These are phyloP conservation scores for Phataginus tricuspis DNA, from an alignment of 2,797 vertebrate genomes.

Conservation along the genomic window DNA sequence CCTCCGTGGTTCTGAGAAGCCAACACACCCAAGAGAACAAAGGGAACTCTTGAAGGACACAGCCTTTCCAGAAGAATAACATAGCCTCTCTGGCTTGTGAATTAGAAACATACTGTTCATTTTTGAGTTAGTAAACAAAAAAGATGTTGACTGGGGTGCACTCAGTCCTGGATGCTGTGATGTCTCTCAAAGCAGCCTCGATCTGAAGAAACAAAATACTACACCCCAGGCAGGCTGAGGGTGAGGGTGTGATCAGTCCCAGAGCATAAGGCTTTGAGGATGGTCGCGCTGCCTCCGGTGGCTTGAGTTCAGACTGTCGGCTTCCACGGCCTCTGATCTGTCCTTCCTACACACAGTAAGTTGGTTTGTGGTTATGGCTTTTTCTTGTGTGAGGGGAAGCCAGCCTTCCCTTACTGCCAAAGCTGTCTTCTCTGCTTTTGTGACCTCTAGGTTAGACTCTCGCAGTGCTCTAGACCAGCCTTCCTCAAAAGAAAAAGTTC, in stretches of 20 bases:
- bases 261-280: neutral
- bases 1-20: neutral
- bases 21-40: neutral
- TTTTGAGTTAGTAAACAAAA: neutral
- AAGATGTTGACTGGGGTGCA: neutral
- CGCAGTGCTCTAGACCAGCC: neutral
- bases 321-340: slow-evolving; percentile 69
- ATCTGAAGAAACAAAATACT: neutral
- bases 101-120: neutral
- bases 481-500: slow-evolving; percentile 9
- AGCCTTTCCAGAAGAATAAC: neutral
- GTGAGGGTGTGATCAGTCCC: neutral
- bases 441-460: slow-evolving; percentile 26
- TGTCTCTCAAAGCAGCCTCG: neutral
- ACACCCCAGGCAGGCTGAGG: neutral
- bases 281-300: neutral
- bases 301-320: slow-evolving; percentile 62
- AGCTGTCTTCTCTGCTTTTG: slow-evolving; percentile 46
- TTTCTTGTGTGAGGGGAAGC: slow-evolving; percentile 71
- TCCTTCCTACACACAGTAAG: slow-evolving; percentile 73
- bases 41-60: neutral
- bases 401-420: slow-evolving; percentile 61
- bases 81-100: neutral
- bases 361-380: slow-evolving; percentile 67
- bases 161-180: neutral